Evolutionary conservation across 2,888 invertebrate genomes (phyloP), one percentile per base, ranked within the genome.

Genomic region (Sabatieria punctata): DNA sequence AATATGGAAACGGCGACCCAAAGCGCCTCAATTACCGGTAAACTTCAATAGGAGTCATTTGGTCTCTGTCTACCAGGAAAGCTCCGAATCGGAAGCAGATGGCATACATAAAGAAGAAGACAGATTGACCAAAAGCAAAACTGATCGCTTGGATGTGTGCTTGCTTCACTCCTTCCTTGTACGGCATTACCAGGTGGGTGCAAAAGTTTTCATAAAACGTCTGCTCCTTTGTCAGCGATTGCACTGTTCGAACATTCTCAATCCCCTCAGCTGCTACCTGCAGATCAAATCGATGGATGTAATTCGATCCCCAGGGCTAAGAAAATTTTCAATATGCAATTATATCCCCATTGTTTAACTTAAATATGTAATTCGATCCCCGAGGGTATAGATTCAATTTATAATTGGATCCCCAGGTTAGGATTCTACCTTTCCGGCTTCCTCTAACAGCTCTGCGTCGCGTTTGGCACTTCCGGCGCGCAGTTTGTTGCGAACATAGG

Each of bases 381-480:
- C n/a, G n/a, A n/a, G n/a, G n/a, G n/a, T n/a, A n/a, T n/a, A n/a
- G n/a, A n/a, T n/a, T n/a, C n/a, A n/a, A n/a, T n/a, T n/a, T n/a
- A n/a, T n/a, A n/a, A n/a, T n/a, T n/a, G n/a, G n/a, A n/a, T n/a
- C n/a, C n/a, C n/a, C n/a, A n/a, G n/a, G n/a, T n/a, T n/a, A n/a
- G n/a, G n/a, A n/a, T n/a, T n/a, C n/a, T n/a, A 72, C 73, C 61
- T 71, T 69, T 49, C 74, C 74, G 45, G 73, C 72, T 43, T 67
- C 63, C 52, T 73, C 72, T 65, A 73, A 63, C 2, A 70, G 63
- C 27, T 60, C 63, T 1, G 68, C 65, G 56, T 74, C 73, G 41
- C 65, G 60, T 18, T 63, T 64, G 41, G 71, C 69, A 25, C 65
- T 66, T 33, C 71, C 70, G 37, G 67, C 62, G 33, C 67, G 47